Conservation (phyloP, 2,797 vertebrate species). For the Ambastaia sidthimunki region DNA sequence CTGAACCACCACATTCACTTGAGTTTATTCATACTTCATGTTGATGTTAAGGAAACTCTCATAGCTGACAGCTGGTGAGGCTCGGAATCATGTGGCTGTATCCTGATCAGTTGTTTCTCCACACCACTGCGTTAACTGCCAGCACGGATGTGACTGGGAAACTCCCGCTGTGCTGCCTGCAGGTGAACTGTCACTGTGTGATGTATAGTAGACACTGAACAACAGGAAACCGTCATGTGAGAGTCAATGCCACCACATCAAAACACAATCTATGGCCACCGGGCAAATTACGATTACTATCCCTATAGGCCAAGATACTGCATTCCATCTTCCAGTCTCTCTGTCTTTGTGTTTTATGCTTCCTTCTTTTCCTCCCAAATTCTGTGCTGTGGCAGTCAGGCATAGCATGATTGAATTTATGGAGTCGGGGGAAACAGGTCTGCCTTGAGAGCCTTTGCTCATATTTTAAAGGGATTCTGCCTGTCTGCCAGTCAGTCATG, state of each 20-base stretch:
- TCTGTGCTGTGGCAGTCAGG: slow-evolving; percentile 29
- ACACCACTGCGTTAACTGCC: slow-evolving; percentile 9
- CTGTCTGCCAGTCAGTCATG: slow-evolving; percentile 20
- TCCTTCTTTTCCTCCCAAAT: background rate
- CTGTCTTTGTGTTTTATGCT: slow-evolving; percentile 7
- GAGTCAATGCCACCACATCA: slow-evolving; percentile 34
- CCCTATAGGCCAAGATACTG: background rate
- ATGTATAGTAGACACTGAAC: slow-evolving; percentile 30
- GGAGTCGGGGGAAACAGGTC: slow-evolving; percentile 19
- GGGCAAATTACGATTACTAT: slow-evolving; percentile 35
- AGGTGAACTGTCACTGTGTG: slow-evolving; percentile 24
- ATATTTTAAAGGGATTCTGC: slow-evolving; percentile 27
- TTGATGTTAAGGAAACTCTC: background rate
- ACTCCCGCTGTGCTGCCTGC: slow-evolving; percentile 32
- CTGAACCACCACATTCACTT: too few species aligned
- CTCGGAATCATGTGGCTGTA: background rate
- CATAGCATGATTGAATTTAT: slow-evolving; percentile 38
- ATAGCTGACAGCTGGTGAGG: background rate
- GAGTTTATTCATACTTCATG: background rate
- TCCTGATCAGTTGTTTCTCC: slow-evolving; percentile 27
- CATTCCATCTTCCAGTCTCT: slow-evolving; percentile 6
- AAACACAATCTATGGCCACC: slow-evolving; percentile 23
- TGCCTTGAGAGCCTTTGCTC: slow-evolving; percentile 26
- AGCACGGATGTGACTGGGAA: slow-evolving; percentile 15
- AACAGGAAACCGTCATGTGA: slow-evolving; percentile 31